Evolutionary conservation across 2,888 invertebrate genomes (phyloP), one percentile per base, ranked within the genome.

Genomic region (Oxyteleia sp.): DNA sequence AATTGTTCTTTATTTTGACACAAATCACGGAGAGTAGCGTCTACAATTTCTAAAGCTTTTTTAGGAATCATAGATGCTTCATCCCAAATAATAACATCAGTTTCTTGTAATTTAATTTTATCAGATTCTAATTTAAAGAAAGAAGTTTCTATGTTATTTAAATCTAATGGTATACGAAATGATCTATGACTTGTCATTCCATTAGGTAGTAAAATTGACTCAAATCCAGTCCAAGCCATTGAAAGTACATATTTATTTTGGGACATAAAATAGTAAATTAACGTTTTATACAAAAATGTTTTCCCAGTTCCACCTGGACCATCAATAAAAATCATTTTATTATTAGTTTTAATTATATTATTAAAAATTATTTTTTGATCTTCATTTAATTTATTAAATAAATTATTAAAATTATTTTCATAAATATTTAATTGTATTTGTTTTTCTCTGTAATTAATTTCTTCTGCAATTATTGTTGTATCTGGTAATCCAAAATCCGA

Each of bases 401-500:
- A n/a, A n/a, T n/a, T n/a, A n/a, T n/a, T n/a, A n/a, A n/a, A n/a
- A n/a, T n/a, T n/a, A n/a, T n/a, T n/a, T n/a, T n/a, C n/a, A n/a
- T n/a, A n/a, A n/a, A n/a, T n/a, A n/a, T n/a, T n/a, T n/a, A n/a
- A n/a, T n/a, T n/a, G n/a, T n/a, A n/a, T n/a, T n/a, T n/a, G n/a
- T n/a, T n/a, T n/a, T n/a, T n/a, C n/a, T n/a, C n/a, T 23, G 5
- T 23, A 23, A 23, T 23, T 5, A 0, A 49, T 7, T 0, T 1
- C 20, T 7, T 41, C 8, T 15, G 66, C 23, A 0, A 49, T 7
- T 0, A 3, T 38, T 7, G 23, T n/a, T 15, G 66, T 51, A 18
- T 68, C 53, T 15, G 35, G 49, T 66, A 66, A 66, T 51, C 53
- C 66, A 45, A 63, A 74, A 45, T 74, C 63, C 0, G 63, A 63